Base-by-base conservation (phyloP, 1,140 invertebrate genomes). In the Drosophila takahashii region DNA sequence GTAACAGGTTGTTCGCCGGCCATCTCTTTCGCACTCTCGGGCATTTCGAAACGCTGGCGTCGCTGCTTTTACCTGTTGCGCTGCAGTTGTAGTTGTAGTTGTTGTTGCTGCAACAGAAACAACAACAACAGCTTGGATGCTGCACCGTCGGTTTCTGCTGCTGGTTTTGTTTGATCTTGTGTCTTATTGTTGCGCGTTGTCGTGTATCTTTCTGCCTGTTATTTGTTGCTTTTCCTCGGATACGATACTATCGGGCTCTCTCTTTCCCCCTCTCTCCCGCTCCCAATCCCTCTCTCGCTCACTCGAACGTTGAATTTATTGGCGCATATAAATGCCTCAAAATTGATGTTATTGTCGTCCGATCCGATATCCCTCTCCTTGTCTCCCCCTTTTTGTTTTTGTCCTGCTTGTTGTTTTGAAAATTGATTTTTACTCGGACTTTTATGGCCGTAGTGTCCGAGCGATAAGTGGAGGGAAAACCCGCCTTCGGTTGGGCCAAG, bases 301-400 rank as follows among this genome's bases (percentile, higher is more conserved):
- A n/a, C n/a, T n/a, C 11, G 16, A 13, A 45, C 44, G 41, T 84
- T 70, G 77, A 80, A 87, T 87, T 87, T 87, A 87, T 87, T 87
- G 79, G 84, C 84, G 84, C 84, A 87, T 87, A 87, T 87, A 87
- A 89, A 87, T 87, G 79, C 84, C 84, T 87, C 76, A 84, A 87
- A 87, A 87, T 87, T 87, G 79, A 89, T 87, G 84, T 87, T 87
- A 87, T 89, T 87, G 84, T 87, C 84, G 81, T 84, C 83, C 45
- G 56, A 87, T 79, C 45, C 29, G 29, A 32, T 32, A 32, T 32
- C 29, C 29, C 29, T 32, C 45, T 79, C 66, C 77, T 61, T 64
- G 60, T 42, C 57, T 32, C 13, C 37, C 41, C 13, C 9, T 52
- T 15, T 42, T 42, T 42, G 48, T 53, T 70, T 51, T 56, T 81